phyloP scores from a whole-genome alignment of 2,888 invertebrate species.

The Thymelicus lineola region DNA sequence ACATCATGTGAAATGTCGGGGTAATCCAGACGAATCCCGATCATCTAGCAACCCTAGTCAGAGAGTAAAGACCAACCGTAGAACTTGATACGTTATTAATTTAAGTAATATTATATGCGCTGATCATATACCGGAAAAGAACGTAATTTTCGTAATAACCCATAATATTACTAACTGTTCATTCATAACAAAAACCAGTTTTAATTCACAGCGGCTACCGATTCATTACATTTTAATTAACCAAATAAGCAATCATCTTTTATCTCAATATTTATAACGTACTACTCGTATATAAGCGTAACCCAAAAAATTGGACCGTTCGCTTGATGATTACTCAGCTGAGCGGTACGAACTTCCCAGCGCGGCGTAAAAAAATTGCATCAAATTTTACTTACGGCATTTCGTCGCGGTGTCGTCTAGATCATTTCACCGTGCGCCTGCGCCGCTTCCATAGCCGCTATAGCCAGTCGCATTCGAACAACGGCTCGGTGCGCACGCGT shows the following conservation, averaged over 20 bases:
- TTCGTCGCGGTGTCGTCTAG: slow-evolving; percentile 36
- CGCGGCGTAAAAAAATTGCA: slow-evolving; percentile 44
- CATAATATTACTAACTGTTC: slow-evolving; percentile 20
- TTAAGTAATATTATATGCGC: not conserved
- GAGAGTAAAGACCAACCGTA: too few relatives aligned
- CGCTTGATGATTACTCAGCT: slow-evolving; percentile 35
- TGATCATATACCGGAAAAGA: not conserved
- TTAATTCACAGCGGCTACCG: slow-evolving; percentile 29
- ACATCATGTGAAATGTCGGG: too few relatives aligned
- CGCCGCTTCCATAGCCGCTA: slow-evolving; percentile 41
- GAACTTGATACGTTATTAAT: not conserved
- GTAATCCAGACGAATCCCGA: too few relatives aligned
- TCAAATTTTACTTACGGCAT: slow-evolving; percentile 36
- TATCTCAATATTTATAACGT: slow-evolving; percentile 29
- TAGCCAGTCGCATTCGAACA: slow-evolving; percentile 64
- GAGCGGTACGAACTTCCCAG: slow-evolving; percentile 31
- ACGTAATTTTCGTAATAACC: not conserved
- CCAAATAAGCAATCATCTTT: slow-evolving; percentile 21
- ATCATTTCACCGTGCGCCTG: slow-evolving; percentile 38
- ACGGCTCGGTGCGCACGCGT: slow-evolving; percentile 55
- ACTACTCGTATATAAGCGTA: slow-evolving; percentile 29
- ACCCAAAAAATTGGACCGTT: slow-evolving; percentile 35
- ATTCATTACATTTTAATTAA: slow-evolving; percentile 32
- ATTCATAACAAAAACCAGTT: slow-evolving; percentile 23
- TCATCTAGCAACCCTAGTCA: too few relatives aligned